A percentile compares a stretch with the other conserved stretches of the same genome.
Evolutionary conservation across 2,113 vertebrate species (phyloP).

Genomic region (Myrmecobius fasciatus): DNA sequence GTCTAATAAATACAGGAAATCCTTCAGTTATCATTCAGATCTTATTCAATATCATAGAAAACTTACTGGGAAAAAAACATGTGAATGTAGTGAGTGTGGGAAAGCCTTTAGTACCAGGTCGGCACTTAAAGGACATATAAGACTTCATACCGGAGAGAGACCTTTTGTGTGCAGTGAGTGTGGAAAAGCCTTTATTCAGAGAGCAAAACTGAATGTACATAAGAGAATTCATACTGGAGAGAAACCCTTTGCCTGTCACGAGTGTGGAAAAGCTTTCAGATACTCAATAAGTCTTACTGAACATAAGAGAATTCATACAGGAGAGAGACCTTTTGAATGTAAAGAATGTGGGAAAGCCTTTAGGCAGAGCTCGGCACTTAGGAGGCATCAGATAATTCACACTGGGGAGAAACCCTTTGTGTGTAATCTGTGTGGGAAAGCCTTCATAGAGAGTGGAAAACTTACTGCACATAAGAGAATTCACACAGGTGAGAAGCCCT

Average conservation of each 20-base stretch:
- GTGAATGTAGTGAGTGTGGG: constrained; percentile 61
- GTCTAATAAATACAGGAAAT: constrained; percentile 56
- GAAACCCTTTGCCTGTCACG: background rate
- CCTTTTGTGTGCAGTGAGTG: constrained; percentile 62
- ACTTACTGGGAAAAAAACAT: constrained; percentile 62
- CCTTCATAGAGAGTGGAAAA: constrained; percentile 35
- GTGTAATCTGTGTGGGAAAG: constrained; percentile 39
- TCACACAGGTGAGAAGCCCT: background rate
- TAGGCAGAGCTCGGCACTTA: background rate
- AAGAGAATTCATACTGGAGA: background rate
- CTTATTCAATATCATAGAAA: constrained; percentile 64
- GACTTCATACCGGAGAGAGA: constrained; percentile 65
- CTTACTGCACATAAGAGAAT: background rate
- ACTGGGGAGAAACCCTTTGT: background rate
- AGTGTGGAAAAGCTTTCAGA: constrained; percentile 44
- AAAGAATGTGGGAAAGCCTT: background rate
- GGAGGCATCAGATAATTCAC: background rate
- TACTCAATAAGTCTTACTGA: constrained; percentile 26
- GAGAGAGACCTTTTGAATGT: background rate
- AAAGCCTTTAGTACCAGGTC: background rate
- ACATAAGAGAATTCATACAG: background rate
- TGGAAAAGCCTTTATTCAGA: constrained; percentile 62
- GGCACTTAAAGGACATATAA: constrained; percentile 2
- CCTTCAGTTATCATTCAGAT: constrained; percentile 62
- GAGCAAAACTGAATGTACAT: constrained; percentile 46